phyloP scores from a whole-genome alignment of 1,140 invertebrate species.

The Drosophila pruinosa region DNA sequence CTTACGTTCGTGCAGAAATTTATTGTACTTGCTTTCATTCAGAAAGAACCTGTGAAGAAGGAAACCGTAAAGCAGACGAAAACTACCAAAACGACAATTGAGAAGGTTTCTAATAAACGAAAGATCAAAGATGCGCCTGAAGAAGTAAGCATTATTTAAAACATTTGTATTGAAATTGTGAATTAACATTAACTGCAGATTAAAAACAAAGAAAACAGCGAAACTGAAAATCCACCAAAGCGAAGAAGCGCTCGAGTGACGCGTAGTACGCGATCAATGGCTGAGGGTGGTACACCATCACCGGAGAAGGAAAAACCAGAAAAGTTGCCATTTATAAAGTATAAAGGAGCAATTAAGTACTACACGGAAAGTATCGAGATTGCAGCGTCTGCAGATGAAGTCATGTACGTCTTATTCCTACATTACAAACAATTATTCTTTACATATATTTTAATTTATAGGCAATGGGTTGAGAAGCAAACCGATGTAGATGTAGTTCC shows the following conservation, averaged over 20 bases:
- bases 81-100: not conserved
- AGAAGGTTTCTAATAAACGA: slow-evolving; percentile 28
- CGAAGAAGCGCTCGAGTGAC: slow-evolving; percentile 65
- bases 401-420: slow-evolving; percentile 83
- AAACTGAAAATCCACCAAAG: slow-evolving; percentile 71
- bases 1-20: not conserved
- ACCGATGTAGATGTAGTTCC: slow-evolving; percentile 77
- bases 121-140: slow-evolving; percentile 54
- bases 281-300: slow-evolving; percentile 51
- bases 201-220: slow-evolving; percentile 31
- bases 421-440: not conserved
- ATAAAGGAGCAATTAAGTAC: slow-evolving; percentile 84
- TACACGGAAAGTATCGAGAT: slow-evolving; percentile 83
- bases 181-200: slow-evolving; percentile 10
- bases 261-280: slow-evolving; percentile 69
- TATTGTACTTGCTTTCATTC: not conserved
- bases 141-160: slow-evolving; percentile 26
- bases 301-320: slow-evolving; percentile 53
- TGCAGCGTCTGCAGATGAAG: slow-evolving; percentile 84
- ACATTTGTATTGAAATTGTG: not conserved
- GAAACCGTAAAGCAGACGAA: slow-evolving; percentile 26
- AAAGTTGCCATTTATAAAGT: slow-evolving; percentile 82
- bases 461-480: slow-evolving; percentile 83
- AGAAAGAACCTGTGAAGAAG: slow-evolving; percentile 32
- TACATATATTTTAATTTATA: slow-evolving; percentile 45